Evolutionary conservation across 2,888 invertebrate species (phyloP), one percentile per base, ranked within the genome.

Genomic region (Patella pellucida): DNA sequence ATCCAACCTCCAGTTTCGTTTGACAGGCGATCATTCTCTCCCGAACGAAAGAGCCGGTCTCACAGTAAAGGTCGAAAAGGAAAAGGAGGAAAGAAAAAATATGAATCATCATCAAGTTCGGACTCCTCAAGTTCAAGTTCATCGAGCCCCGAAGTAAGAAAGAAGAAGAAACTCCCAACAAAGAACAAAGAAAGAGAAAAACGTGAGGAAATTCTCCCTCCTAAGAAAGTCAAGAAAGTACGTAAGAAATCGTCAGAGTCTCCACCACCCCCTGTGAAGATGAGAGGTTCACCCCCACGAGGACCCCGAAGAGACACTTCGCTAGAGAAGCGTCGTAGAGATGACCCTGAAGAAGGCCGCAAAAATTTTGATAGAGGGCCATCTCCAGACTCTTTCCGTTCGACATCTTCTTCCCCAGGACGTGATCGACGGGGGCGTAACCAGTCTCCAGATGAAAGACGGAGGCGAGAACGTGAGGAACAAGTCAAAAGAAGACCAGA

Each of bases 221-320:
- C 41, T 7, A 62, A 62, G 12, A 62, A 62, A 15, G 62, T 19
- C 19, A 62, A 62, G 62, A 62, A 62, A 23, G 62, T 19, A 23
- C 19, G 62, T 12, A 67, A 77, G 71, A 70, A 78, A 80, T 71
- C 79, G 77, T 68, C 74, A 2, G 72, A 69, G 23, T 73, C 77
- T 4, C 76, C 76, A 7, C 69, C 77, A 1, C 79, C 77, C 16
- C 75, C 76, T 11, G 82, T 83, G 1, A 72, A 78, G 14, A 72
- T 79, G 31, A 79, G 74, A 1, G 77, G 76, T 51, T 82, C 82
- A 7, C 79, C 79, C 4, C 78, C 79, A 31, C 74, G 76, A 14
- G 52, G 69, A 15, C 72, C 74, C 7, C 76, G 82, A 72, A 52
- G 56, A 23, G 74, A 72, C 50, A n/a, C 67, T n/a, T 69, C 72